Evolutionary conservation across 2,797 vertebrate genomes (phyloP).

Genomic region (Myotis planiceps): DNA sequence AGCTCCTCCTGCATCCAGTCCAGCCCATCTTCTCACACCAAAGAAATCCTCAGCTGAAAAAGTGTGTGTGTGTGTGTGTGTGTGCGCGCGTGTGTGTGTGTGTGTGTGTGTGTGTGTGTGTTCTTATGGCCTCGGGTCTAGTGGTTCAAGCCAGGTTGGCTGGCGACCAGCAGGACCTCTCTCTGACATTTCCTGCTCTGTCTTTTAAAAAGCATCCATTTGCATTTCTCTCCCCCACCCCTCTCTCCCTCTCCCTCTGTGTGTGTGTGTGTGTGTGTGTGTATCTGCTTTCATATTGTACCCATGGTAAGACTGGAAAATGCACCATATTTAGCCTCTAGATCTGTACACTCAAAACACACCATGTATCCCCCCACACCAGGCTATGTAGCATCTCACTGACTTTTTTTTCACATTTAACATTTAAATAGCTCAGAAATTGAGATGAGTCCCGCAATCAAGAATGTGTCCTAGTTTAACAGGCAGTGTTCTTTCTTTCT

Average conservation of each 20-base stretch:
- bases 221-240: background rate
- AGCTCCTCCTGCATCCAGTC: background rate
- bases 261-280: background rate
- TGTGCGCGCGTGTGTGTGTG: background rate
- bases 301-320: background rate
- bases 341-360: background rate
- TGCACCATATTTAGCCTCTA: background rate
- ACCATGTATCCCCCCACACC: background rate
- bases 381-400: background rate
- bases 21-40: background rate
- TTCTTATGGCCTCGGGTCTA: background rate
- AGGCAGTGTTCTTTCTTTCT: background rate
- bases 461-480: background rate
- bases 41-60: background rate
- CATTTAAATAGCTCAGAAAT: slow-evolving; percentile 11
- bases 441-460: background rate
- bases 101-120: background rate
- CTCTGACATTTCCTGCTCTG: background rate
- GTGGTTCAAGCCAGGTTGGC: background rate
- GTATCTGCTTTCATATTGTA: background rate
- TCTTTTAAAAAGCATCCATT: background rate
- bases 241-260: too few species aligned
- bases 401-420: background rate
- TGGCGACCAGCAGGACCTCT: background rate
- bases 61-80: background rate